Percentiles rank a stretch among this genome's conserved stretches.
Evolutionary conservation across 2,797 vertebrate species (phyloP).

Genomic region (Cyclopterus lumpus): DNA sequence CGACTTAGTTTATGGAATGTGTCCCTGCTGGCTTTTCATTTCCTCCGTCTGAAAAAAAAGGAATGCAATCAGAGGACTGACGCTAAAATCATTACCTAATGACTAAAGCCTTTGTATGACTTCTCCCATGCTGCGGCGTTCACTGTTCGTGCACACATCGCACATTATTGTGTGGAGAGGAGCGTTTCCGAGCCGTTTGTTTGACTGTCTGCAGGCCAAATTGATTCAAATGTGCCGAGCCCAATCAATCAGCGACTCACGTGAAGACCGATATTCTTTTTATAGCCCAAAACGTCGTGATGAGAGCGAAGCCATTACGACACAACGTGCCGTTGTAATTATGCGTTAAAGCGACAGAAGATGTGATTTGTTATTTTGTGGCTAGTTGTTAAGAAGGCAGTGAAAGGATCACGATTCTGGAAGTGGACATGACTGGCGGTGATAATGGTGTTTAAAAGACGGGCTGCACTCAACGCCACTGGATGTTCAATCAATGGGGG

Average conservation of each 20-base stretch:
- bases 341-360: background rate
- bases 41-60: conserved; percentile 69
- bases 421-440: background rate
- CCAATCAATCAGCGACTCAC: conserved; percentile 38
- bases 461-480: background rate
- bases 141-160: conserved; percentile 47
- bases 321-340: background rate
- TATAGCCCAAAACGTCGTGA: background rate
- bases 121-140: conserved; percentile 67
- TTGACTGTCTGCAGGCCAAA: conserved; percentile 27
- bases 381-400: background rate
- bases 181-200: conserved; percentile 46
- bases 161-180: conserved; percentile 38
- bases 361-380: background rate
- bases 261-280: conserved; percentile 5
- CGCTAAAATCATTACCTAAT: conserved; percentile 82
- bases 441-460: background rate
- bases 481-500: too few species aligned
- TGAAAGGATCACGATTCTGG: background rate
- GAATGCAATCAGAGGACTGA: conserved; percentile 74
- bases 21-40: conserved; percentile 78
- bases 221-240: conserved; percentile 32
- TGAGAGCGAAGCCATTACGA: background rate
- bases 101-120: conserved; percentile 72
- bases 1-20: conserved; percentile 69